Conservation (phyloP, 92 coral and sea anemone species). For the Phenganax marumi region DNA sequence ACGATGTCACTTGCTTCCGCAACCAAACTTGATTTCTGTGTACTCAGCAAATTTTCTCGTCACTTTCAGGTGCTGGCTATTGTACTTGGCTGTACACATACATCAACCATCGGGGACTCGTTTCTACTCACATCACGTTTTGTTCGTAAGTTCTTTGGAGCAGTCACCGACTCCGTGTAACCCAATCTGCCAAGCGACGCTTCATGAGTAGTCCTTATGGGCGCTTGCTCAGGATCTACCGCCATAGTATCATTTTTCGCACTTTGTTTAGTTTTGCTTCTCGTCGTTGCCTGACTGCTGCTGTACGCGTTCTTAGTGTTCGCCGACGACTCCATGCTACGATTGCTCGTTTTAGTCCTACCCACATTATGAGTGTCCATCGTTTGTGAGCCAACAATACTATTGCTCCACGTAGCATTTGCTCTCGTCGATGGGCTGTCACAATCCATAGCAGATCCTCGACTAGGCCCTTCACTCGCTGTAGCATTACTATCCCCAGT, state of each 20-base stretch:
- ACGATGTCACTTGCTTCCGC: background rate
- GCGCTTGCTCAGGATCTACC: slow-evolving; percentile 50
- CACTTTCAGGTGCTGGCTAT: slow-evolving; percentile 78
- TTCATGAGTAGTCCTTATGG: slow-evolving; percentile 53
- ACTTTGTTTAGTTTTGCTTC: slow-evolving; percentile 73
- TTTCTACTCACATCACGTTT: slow-evolving; percentile 85
- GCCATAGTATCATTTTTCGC: slow-evolving; percentile 11
- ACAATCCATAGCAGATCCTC: slow-evolving; percentile 99
- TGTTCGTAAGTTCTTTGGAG: slow-evolving; percentile 66
- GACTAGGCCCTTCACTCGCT: slow-evolving; percentile 93
- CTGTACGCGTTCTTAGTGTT: slow-evolving; percentile 70
- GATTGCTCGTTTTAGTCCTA: slow-evolving; percentile 74
- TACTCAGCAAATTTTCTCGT: background rate
- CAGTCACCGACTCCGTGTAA: slow-evolving; percentile 70
- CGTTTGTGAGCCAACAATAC: slow-evolving; percentile 53
- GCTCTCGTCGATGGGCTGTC: slow-evolving; percentile 93
- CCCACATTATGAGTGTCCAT: slow-evolving; percentile 32
- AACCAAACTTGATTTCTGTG: background rate
- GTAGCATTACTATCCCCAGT: slow-evolving; percentile 67
- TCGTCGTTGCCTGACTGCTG: slow-evolving; percentile 64
- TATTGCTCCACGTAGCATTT: slow-evolving; percentile 82
- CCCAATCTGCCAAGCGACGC: slow-evolving; percentile 47
- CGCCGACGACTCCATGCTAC: slow-evolving; percentile 54
- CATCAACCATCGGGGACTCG: slow-evolving; percentile 98
- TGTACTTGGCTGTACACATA: slow-evolving; percentile 97